Conservation (phyloP, 2,888 invertebrate genomes). For the Allolobophora icterica region DNA sequence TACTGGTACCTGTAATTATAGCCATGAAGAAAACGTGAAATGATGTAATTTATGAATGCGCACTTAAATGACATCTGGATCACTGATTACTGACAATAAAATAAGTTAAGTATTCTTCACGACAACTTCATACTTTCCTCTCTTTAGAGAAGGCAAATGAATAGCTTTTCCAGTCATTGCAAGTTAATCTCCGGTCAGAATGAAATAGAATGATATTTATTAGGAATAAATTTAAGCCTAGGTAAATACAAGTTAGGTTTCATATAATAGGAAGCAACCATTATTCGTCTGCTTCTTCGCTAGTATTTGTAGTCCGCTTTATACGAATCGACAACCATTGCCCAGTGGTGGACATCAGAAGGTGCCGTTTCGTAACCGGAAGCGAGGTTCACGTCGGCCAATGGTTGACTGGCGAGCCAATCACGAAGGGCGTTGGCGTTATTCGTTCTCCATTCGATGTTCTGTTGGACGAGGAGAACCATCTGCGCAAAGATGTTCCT, state of each 20-base stretch:
- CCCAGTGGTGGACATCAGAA: neutral
- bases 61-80: neutral
- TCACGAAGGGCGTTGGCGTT: neutral
- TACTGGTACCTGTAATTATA: neutral
- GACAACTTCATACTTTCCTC: neutral
- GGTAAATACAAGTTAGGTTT: neutral
- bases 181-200: too few species aligned
- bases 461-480: conserved; percentile 28
- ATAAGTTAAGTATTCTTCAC: neutral
- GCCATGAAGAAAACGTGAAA: neutral
- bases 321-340: neutral
- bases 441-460: neutral
- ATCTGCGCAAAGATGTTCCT: neutral
- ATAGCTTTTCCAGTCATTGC: neutral
- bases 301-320: neutral
- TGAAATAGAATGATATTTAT: neutral
- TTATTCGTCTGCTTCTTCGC: neutral
- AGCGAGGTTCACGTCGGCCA: neutral
- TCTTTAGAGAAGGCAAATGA: neutral
- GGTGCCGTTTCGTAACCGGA: neutral
- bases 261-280: too few species aligned
- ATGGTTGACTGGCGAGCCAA: neutral
- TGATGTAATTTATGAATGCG: neutral
- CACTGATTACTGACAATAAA: neutral
- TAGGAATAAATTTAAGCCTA: neutral